Conservation (phyloP, 2,113 vertebrate species). For the Notothenia rossii region DNA sequence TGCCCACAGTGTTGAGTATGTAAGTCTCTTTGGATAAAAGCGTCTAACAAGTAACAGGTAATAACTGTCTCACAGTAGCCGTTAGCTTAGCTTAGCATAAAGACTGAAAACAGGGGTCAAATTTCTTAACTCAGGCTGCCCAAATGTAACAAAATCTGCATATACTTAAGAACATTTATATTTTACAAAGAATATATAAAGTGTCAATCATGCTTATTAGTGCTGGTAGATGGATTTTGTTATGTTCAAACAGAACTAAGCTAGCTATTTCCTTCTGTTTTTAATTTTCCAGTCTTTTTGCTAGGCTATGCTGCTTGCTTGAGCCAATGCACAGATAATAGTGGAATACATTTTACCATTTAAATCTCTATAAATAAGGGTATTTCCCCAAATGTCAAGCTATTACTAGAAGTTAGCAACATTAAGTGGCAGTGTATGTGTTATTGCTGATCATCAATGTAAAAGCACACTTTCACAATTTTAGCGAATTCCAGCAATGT, state of each 20-base stretch:
- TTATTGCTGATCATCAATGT: not conserved
- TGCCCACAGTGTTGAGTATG: no score
- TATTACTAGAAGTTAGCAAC: constrained; percentile 42
- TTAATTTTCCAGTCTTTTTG: not conserved
- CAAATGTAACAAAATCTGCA: not conserved
- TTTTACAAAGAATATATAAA: not conserved
- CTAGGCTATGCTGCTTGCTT: not conserved
- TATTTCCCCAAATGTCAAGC: constrained; percentile 13
- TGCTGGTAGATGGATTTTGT: not conserved
- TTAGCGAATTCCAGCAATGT: not conserved
- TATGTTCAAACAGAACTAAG: not conserved
- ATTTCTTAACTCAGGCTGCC: not conserved
- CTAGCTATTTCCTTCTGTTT: not conserved
- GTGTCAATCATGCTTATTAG: not conserved
- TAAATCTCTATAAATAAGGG: not conserved
- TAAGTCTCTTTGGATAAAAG: no score
- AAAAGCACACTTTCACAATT: constrained; percentile 26
- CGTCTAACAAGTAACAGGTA: no score
- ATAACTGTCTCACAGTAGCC: not conserved
- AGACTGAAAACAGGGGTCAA: not conserved
- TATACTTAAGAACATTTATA: not conserved
- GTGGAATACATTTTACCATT: not conserved
- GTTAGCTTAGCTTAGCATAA: not conserved
- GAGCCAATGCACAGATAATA: not conserved
- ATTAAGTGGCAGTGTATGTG: not conserved